These are phyloP conservation scores for Athalia cordata DNA, from an alignment of 2,888 invertebrate genomes.

Conservation along the genomic window DNA sequence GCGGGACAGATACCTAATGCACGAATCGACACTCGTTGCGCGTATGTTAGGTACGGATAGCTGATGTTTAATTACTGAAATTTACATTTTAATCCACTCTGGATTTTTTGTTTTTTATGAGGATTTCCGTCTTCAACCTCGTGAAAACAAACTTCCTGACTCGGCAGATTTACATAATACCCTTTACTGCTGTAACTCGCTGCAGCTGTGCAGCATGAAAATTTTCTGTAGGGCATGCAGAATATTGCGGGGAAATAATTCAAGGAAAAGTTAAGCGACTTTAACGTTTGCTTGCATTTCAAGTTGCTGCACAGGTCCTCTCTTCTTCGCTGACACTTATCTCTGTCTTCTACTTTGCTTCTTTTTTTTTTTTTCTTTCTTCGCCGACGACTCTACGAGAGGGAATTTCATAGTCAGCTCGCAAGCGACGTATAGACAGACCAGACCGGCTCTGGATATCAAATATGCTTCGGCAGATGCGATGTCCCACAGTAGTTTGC, in stretches of 20 bases:
- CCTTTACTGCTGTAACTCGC: too few species aligned
- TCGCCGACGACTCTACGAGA: background rate
- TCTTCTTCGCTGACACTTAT: background rate
- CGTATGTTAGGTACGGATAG: too few species aligned
- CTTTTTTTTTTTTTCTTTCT: too few species aligned
- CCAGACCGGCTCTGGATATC: slow-evolving; percentile 57
- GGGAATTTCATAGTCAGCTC: background rate
- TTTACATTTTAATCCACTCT: too few species aligned
- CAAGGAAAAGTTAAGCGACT: slow-evolving; percentile 15
- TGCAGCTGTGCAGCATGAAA: too few species aligned
- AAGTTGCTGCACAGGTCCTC: background rate
- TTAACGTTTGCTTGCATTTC: slow-evolving; percentile 9
- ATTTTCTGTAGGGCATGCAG: background rate
- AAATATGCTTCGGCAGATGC: slow-evolving; percentile 72
- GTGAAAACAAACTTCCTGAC: too few species aligned
- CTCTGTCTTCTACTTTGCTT: background rate
- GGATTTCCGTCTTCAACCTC: too few species aligned
- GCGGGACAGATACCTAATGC: background rate
- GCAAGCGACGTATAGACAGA: background rate
- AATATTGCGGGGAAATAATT: background rate
- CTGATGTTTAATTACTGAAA: too few species aligned
- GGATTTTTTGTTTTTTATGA: too few species aligned
- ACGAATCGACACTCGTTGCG: too few species aligned
- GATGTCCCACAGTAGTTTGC: slow-evolving; percentile 71
- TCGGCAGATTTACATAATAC: too few species aligned